These are phyloP conservation scores for Julus scanicus DNA, from an alignment of 2,888 invertebrate genomes.

Conservation along the genomic window DNA sequence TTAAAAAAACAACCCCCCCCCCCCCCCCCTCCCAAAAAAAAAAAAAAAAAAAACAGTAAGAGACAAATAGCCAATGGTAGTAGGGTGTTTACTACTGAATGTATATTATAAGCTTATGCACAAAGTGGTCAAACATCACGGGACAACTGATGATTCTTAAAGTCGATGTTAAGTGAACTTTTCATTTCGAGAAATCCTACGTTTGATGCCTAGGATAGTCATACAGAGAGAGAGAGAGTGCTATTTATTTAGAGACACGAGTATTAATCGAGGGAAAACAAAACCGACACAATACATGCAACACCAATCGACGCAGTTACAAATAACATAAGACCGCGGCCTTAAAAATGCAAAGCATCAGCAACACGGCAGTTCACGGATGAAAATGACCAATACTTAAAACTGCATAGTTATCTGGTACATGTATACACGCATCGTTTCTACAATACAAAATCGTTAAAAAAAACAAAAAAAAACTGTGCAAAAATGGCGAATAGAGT, in stretches of 20 bases:
- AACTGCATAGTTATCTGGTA: constrained; percentile 47
- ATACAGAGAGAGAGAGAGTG: background rate
- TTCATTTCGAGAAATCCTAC: constrained; percentile 1
- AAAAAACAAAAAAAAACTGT: constrained; percentile 23
- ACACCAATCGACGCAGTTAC: constrained; percentile 22
- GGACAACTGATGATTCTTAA: background rate
- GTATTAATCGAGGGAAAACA: constrained; percentile 14
- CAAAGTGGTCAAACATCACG: constrained; percentile 22
- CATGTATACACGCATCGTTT: constrained; percentile 13
- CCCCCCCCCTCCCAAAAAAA: background rate
- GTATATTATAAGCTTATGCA: background rate
- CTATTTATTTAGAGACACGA: background rate
- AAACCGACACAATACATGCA: background rate
- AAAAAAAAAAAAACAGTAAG: background rate
- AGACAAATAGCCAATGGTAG: background rate
- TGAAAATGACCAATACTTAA: constrained; percentile 47
- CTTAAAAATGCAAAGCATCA: background rate
- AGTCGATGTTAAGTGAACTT: background rate
- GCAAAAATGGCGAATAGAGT: constrained; percentile 12
- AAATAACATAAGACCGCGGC: background rate
- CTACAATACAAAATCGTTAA: constrained; percentile 25
- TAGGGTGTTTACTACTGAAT: constrained; percentile 1
- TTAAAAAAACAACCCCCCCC: too few relatives aligned
- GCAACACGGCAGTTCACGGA: background rate
- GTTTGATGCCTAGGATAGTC: background rate